A percentile compares a stretch with the other conserved stretches of the same genome.
phyloP scores from a whole-genome alignment of 2,797 vertebrate species.

The Silurus aristotelis region DNA sequence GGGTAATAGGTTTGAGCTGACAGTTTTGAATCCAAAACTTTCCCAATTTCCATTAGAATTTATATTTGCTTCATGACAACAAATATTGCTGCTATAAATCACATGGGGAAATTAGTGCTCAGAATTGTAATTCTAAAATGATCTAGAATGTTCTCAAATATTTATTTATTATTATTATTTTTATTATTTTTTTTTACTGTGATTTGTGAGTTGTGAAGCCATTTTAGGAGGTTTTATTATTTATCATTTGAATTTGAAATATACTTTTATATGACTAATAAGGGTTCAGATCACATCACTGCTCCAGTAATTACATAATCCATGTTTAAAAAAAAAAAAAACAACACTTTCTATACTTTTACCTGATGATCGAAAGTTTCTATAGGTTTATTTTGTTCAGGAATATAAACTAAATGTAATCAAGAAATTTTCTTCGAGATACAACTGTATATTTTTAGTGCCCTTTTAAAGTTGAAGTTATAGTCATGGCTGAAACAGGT shows the following conservation, averaged over 20 bases:
- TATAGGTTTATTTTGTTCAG: too few species aligned
- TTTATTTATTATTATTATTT: too few species aligned
- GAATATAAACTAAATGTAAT: too few species aligned
- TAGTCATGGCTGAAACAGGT: background rate
- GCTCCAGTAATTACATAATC: background rate
- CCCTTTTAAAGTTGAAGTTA: background rate
- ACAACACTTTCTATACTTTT: too few species aligned
- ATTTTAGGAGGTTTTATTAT: background rate
- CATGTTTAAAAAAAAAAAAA: background rate
- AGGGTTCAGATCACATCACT: background rate
- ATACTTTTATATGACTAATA: background rate
- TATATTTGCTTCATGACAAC: background rate
- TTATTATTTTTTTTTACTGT: background rate
- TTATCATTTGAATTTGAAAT: background rate
- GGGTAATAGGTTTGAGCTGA: background rate
- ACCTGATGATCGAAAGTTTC: too few species aligned
- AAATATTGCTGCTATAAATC: conserved; percentile 10
- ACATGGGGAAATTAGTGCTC: background rate
- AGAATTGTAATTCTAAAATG: background rate
- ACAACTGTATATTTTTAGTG: too few species aligned
- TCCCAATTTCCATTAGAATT: background rate
- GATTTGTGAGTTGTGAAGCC: background rate
- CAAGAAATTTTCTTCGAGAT: too few species aligned
- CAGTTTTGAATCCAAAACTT: background rate
- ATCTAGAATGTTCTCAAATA: background rate